Evolutionary conservation across 2,888 invertebrate genomes (phyloP).

Genomic region (Enchytraeus crypticus): DNA sequence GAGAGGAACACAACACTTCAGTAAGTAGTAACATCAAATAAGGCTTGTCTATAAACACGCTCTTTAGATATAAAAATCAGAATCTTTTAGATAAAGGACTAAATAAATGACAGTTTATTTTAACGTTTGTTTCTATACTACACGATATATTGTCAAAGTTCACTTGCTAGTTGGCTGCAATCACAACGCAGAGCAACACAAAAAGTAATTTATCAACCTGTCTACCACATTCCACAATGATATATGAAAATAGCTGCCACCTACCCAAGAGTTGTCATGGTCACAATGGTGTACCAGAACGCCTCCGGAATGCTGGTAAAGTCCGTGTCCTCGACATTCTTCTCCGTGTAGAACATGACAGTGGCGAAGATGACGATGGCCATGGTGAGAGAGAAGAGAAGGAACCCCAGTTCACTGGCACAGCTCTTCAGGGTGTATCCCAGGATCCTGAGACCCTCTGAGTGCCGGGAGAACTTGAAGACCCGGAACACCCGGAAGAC

Average conservation of each 20-base stretch:
- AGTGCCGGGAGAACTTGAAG: conserved; percentile 99
- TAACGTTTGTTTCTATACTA: no score
- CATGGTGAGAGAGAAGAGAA: conserved; percentile 98
- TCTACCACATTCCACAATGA: no score
- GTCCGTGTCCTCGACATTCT: conserved; percentile 89
- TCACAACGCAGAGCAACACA: neutral
- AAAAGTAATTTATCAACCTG: neutral
- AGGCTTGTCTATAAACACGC: no score
- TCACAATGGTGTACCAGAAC: conserved; percentile 99
- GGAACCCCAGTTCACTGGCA: conserved; percentile 96
- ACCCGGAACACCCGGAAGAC: conserved; percentile 99
- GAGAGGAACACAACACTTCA: no score
- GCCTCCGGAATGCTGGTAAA: conserved; percentile 99
- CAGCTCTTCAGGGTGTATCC: conserved; percentile 98
- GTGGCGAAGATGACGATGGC: conserved; percentile 99
- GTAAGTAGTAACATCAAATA: no score
- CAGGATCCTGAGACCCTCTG: conserved; percentile 92
- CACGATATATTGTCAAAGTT: neutral
- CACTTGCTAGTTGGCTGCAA: neutral
- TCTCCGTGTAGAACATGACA: conserved; percentile 99
- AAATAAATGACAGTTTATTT: no score
- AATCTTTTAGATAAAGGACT: no score
- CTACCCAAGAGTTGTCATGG: conserved; percentile 98
- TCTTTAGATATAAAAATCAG: no score
- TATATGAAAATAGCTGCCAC: no score